Evolutionary conservation across 2,888 invertebrate genomes (phyloP).

Genomic region (Myopa tessellatipennis): DNA sequence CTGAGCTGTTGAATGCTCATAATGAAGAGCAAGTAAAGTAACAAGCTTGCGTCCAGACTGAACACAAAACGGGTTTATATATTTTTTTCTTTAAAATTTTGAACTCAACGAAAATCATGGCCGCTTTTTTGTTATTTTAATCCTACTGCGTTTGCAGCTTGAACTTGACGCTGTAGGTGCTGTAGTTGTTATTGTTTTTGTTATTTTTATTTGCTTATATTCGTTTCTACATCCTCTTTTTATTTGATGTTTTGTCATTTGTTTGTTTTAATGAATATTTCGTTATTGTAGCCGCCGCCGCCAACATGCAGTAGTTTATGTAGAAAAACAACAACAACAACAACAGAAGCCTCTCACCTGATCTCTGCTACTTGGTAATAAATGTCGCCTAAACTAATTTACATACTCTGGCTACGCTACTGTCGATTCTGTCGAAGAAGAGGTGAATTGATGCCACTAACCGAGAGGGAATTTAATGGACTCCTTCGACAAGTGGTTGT

Average conservation of each 20-base stretch:
- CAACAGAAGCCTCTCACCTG: background rate
- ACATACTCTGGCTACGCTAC: slow-evolving; percentile 30
- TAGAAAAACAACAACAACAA: background rate
- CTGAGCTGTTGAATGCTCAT: background rate
- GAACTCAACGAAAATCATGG: slow-evolving; percentile 8
- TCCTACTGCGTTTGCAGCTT: background rate
- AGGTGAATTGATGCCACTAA: slow-evolving; percentile 19
- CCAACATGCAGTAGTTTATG: background rate
- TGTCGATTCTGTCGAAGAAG: background rate
- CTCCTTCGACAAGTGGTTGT: slow-evolving; percentile 4
- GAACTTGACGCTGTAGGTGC: background rate
- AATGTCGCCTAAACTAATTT: slow-evolving; percentile 32
- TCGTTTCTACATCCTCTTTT: background rate
- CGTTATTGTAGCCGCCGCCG: slow-evolving; percentile 35
- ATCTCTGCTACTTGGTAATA: slow-evolving; percentile 1
- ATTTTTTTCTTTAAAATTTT: background rate
- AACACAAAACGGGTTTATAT: background rate
- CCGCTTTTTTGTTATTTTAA: background rate
- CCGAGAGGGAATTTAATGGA: slow-evolving; percentile 16
- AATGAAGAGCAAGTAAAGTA: slow-evolving; percentile 6
- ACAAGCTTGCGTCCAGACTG: background rate
- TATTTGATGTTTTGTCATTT: slow-evolving; percentile 12
- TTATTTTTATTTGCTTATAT: background rate
- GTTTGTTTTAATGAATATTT: slow-evolving; percentile 29
- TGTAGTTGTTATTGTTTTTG: background rate